These are phyloP conservation scores for Cynopterus brachyotis DNA, from an alignment of 2,113 vertebrate genomes.

Conservation along the genomic window DNA sequence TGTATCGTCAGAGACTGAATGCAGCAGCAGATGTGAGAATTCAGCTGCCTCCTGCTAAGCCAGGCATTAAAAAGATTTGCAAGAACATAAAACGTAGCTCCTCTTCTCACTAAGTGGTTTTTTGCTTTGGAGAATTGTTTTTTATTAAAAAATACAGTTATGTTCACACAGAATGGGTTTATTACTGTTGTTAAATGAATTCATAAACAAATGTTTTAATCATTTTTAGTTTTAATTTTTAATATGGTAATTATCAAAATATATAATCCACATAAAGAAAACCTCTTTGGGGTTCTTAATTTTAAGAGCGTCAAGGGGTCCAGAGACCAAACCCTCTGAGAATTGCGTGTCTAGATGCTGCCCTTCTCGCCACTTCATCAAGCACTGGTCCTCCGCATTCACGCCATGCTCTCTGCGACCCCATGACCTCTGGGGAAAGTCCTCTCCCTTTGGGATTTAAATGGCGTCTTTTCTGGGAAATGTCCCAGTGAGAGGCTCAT, in stretches of 20 bases:
- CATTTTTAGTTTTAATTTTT: neutral
- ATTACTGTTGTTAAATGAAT: neutral
- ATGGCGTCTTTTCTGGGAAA: neutral
- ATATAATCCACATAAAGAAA: neutral
- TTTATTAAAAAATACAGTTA: neutral
- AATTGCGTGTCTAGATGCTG: neutral
- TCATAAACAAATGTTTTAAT: neutral
- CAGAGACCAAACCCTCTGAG: neutral
- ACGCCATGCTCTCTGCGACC: rapidly evolving
- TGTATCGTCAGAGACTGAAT: neutral
- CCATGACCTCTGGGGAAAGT: neutral
- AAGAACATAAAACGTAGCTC: neutral
- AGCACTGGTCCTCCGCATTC: rapidly evolving
- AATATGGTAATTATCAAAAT: neutral
- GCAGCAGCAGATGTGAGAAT: neutral
- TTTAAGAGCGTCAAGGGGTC: neutral
- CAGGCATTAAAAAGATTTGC: neutral
- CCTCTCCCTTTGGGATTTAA: neutral
- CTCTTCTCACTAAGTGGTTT: neutral
- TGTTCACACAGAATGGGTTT: neutral
- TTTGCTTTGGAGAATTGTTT: neutral
- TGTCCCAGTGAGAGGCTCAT: neutral
- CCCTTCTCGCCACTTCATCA: neutral
- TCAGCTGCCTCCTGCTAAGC: neutral
- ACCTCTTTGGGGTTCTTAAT: neutral